Evolutionary conservation across 2,113 vertebrate genomes (phyloP).

Genomic region (Gymnorhina tibicen): DNA sequence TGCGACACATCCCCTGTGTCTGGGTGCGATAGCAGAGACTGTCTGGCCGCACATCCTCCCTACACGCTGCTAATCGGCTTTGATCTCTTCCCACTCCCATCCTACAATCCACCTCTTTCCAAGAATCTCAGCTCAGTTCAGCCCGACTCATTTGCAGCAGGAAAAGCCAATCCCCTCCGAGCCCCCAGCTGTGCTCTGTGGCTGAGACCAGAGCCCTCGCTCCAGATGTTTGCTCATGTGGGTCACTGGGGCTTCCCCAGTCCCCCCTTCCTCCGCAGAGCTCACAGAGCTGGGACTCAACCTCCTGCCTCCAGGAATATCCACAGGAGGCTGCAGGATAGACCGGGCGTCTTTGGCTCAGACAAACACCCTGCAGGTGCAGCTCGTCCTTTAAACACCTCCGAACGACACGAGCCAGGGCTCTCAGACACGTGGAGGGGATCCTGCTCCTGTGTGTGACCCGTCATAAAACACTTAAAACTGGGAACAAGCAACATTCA

Average conservation of each 20-base stretch:
- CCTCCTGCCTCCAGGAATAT: not conserved
- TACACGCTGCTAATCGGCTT: not conserved
- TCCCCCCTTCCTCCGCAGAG: not conserved
- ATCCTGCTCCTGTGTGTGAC: not conserved
- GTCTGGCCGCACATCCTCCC: not conserved
- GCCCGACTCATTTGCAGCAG: not conserved
- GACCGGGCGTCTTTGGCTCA: not conserved
- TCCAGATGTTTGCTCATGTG: constrained; percentile 14
- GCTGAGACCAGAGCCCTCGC: not conserved
- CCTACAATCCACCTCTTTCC: not conserved
- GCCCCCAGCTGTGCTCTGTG: not conserved
- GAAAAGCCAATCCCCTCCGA: not conserved
- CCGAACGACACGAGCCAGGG: not conserved
- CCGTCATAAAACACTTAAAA: rapidly evolving
- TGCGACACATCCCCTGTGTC: not conserved
- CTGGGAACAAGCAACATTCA: not conserved
- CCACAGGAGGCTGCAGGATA: not conserved
- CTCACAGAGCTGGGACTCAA: not conserved
- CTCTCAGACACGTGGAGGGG: rapidly evolving
- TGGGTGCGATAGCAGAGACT: not conserved
- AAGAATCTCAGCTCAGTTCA: not conserved
- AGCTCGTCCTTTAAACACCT: not conserved
- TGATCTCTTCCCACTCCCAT: not conserved
- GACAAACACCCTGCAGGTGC: not conserved
- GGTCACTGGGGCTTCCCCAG: constrained; percentile 22